Evolutionary conservation across 2,888 invertebrate genomes (phyloP), one percentile per base, ranked within the genome.

Genomic region (Sthenelais limicola): DNA sequence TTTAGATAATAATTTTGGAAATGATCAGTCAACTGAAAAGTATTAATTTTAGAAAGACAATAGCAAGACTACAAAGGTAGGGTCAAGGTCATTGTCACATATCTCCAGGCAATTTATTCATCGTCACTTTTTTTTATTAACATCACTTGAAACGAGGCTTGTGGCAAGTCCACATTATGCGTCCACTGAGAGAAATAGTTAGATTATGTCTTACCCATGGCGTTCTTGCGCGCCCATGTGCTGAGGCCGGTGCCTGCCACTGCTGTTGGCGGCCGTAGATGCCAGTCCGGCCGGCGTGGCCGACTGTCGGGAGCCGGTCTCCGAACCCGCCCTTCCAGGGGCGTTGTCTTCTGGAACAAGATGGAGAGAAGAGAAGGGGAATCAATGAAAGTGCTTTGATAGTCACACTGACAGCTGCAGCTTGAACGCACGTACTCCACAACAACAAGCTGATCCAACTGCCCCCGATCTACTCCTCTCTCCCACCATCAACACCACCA

Each of bases 211-310:
- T 38, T 35, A 62, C 62, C 62, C 62, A 43, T 4, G 62, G 62
- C n/a, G n/a, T n/a, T 62, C 62, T n/a, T 35, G 35, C 38, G 62
- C 62, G 62, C 62, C 62, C 62, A 62, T 62, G 62, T 30, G 56
- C 33, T 30, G 56, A 12, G 56, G 30, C 18, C 62, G 62, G 62
- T 7, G 51, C 51, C 43, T 21, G 26, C 28, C 26, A 43, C 26
- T 12, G 62, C 15, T 12, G 38, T 18, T 9, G 28, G 38, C 38
- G 35, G 58, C 9, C 15, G 38, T 26, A 43, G 62, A 5, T 12
- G 38, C 35, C 9, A 4, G 38, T 21, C 18, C 35, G n/a, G 35
- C 62, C 38, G 38, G 35, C 38, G 30, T 18, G 3, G 56, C 58
- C n/a, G 35, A 21, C 9, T 4, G 62, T 43, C 4, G 62, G 38